A percentile compares a stretch with the other conserved stretches of the same genome.
Conservation (phyloP, 1,140 invertebrate genomes). For the Brachionus angularis region DNA sequence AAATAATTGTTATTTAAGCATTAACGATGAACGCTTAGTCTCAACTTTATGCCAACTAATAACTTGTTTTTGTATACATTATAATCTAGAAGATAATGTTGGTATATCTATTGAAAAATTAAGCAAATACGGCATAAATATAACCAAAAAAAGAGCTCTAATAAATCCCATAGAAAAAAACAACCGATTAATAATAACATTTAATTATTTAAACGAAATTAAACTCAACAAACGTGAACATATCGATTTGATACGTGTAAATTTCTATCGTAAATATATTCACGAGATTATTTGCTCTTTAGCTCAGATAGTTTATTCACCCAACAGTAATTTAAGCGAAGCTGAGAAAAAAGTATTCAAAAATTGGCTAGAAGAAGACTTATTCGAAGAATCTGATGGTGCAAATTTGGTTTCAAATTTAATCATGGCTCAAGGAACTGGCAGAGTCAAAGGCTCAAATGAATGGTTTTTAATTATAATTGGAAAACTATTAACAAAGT, state of each 20-base stretch:
- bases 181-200: conserved; percentile 45
- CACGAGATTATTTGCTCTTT: conserved; percentile 60
- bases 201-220: conserved; percentile 52
- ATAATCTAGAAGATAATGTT: conserved; percentile 65
- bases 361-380: conserved; percentile 61
- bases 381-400: conserved; percentile 66
- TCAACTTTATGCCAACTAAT: conserved; percentile 61
- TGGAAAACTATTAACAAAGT: conserved; percentile 62
- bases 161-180: conserved; percentile 43
- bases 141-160: not conserved
- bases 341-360: conserved; percentile 60
- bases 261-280: conserved; percentile 37
- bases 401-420: conserved; percentile 66
- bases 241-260: not conserved
- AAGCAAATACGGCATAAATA: conserved; percentile 47
- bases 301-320: conserved; percentile 67
- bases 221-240: conserved; percentile 45
- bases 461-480: conserved; percentile 65
- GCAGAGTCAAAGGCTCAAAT: conserved; percentile 57
- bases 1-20: conserved; percentile 48
- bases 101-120: conserved; percentile 60
- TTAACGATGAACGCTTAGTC: conserved; percentile 54
- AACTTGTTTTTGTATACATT: conserved; percentile 64
- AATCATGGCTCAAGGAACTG: conserved; percentile 45
- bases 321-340: conserved; percentile 62